Evolutionary conservation across 2,888 invertebrate genomes (phyloP), one percentile per base, ranked within the genome.

Genomic region (Athetis lepigone): DNA sequence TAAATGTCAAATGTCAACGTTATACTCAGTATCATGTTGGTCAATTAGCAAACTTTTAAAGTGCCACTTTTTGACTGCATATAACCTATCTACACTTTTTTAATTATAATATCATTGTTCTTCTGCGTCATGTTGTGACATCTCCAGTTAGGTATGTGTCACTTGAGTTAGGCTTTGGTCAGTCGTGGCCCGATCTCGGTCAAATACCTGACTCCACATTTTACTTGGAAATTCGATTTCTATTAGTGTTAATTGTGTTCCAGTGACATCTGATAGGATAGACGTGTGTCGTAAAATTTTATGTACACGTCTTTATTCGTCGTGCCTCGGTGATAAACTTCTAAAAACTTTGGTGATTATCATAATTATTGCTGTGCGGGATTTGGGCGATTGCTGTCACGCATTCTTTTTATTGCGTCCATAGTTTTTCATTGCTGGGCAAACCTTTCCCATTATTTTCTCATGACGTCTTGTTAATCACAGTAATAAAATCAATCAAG

Each of bases 231-330:
- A 78, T 78, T 62, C 51, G 59, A 62, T 76, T 79, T 76, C 77
- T 78, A 76, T 78, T 77, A 74, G 71, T 64, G 66, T 74, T 79
- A 78, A 79, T 79, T 78, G 68, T 71, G 46, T 56, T 60, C 40
- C 36, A 63, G 65, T 59, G 67, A 66, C 69, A 79, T 73, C 55
- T 57, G 71, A 62, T 63, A 58, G 59, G 72, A 75, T 62, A 21
- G 54, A 70, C 65, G 70, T 37, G 46, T 42, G 37, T 80, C 80
- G 70, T 79, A 58, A 79, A 80, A 74, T 80, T 77, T 77, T 79
- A 80, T 79, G 60, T 69, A 62, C 39, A 51, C 74, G 56, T 70
- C 70, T 75, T 69, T 70, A 75, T 79, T 74, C 45, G 62, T 69
- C 37, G 61, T 43, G 67, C 9, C 23, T 45, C 43, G 60, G 75